Percentiles rank a stretch among this genome's conserved stretches.
Conservation (phyloP, 1,140 invertebrate species). For the Phthorimaea operculella region DNA sequence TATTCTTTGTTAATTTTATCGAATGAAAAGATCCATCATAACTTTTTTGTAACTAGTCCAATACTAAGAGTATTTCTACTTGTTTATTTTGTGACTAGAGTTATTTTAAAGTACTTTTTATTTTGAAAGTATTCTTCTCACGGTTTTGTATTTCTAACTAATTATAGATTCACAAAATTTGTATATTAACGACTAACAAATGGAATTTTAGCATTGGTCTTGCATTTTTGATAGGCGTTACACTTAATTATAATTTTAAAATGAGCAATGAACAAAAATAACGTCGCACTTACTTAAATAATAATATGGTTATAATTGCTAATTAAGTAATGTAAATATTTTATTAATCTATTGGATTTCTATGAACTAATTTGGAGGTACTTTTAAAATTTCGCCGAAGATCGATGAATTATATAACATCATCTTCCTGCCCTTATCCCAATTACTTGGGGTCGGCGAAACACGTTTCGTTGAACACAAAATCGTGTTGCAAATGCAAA, state of each 20-base stretch:
- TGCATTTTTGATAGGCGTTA: neutral
- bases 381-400: neutral
- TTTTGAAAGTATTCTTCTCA: neutral
- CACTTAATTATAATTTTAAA: neutral
- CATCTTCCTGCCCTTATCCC: too few species aligned
- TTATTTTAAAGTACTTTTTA: neutral
- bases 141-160: too few species aligned
- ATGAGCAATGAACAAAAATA: neutral
- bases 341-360: neutral
- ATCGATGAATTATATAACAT: neutral
- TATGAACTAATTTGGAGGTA: neutral
- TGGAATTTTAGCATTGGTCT: too few species aligned
- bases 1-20: neutral
- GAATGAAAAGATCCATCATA: neutral
- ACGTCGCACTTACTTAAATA: slow-evolving; percentile 4
- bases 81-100: neutral
- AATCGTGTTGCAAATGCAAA: too few species aligned
- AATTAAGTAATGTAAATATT: slow-evolving; percentile 2
- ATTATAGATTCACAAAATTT: too few species aligned
- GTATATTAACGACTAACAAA: too few species aligned
- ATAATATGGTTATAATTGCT: neutral
- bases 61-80: neutral
- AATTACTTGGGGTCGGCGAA: too few species aligned
- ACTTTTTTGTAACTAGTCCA: neutral
- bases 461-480: too few species aligned